Evolutionary conservation across 2,888 invertebrate species (phyloP).

Genomic region (Ernsta delagoae): DNA sequence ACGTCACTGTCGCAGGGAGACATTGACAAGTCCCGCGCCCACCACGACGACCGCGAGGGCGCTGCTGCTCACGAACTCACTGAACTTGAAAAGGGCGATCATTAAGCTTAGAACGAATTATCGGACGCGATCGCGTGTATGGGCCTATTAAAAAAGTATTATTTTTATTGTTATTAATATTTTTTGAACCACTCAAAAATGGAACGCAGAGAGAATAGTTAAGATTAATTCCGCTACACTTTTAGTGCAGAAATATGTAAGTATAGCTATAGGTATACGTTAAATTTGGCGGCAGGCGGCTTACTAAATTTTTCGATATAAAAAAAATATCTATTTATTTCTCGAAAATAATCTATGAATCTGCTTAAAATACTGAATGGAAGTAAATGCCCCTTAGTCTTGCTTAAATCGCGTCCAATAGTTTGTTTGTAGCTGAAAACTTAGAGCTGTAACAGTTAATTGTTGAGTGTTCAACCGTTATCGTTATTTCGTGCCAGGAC

Average conservation of each 20-base stretch:
- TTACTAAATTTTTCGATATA: too few relatives aligned
- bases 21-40: slow-evolving; percentile 69
- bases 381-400: neutral
- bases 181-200: too few relatives aligned
- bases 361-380: neutral
- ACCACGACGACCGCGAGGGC: slow-evolving; percentile 69
- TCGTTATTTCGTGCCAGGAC: slow-evolving; percentile 56
- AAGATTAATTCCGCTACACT: too few relatives aligned
- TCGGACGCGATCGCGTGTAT: neutral
- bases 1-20: slow-evolving; percentile 93
- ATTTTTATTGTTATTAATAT: too few relatives aligned
- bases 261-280: too few relatives aligned
- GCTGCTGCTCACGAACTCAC: slow-evolving; percentile 88
- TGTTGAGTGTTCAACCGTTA: slow-evolving; percentile 57
- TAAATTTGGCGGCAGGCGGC: too few relatives aligned
- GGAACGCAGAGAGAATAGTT: too few relatives aligned
- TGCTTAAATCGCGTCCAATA: neutral
- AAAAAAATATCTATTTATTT: too few relatives aligned
- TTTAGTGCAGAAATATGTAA: too few relatives aligned
- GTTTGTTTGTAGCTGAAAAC: neutral
- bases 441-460: slow-evolving; percentile 40
- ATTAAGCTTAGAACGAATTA: slow-evolving; percentile 46
- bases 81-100: slow-evolving; percentile 84
- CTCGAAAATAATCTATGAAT: too few relatives aligned
- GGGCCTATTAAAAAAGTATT: neutral